Evolutionary conservation across 2,113 vertebrate species (phyloP), one percentile per base, ranked within the genome.

Genomic region (Melanerpes formicivorus): DNA sequence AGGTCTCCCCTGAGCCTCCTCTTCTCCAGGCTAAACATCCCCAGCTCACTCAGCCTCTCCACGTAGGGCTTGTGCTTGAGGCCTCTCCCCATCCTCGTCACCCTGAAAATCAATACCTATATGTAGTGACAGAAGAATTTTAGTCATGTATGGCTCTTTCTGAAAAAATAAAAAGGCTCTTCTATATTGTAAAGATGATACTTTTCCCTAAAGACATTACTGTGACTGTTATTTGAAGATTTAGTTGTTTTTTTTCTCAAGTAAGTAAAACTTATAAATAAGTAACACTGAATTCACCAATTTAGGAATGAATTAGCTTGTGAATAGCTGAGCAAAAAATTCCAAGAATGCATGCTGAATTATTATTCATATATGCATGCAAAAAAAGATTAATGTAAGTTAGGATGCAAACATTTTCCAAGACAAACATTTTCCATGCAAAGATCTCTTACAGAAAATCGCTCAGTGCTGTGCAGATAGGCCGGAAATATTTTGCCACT

Each of bases 401-500:
- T 85, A 42, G 18, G 16, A 71, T 60, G 18, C 18, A 37, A 52
- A 46, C 9, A 32, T 67, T 83, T 95, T 80, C 48, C n/a, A 52
- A 32, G 17, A 8, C 27, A 60, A 59, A 91, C 69, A 55, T 77
- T 77, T 44, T 67, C 29, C 22, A 55, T 81, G 64, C 10, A 54
- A 75, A 71, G 58, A 81, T 91, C 93, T 89, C 19, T 84, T 92
- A 37, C 27, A 79, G 69, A 92, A 93, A 93, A 80, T 79, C 77
- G 32, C 40, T 29, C 85, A 84, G 46, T 77, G 48, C 54, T 90
- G 54, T 91, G 32, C 65, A 87, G 83, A 54, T 59, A 71, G 40
- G 64, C 80, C 84, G 84, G 74, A 93, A 80, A 88, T 88, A 71
- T 95, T 93, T 85, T 93, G 84, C 70, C 40, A 16, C 9, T 95